A percentile compares a stretch with the other conserved stretches of the same genome.
Evolutionary conservation across 2,888 invertebrate species (phyloP).

Genomic region (Tenodera sinensis): DNA sequence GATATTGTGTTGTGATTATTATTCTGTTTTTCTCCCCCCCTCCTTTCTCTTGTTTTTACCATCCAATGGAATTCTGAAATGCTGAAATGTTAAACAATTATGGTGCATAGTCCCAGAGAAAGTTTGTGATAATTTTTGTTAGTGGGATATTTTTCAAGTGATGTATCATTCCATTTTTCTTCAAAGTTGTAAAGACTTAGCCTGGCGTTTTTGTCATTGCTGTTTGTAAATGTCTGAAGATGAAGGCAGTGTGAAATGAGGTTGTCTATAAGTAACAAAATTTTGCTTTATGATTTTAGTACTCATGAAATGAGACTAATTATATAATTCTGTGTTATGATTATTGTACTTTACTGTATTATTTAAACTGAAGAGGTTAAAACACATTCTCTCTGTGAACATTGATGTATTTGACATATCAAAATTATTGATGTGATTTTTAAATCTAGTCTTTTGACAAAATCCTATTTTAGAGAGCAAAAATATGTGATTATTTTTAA

Average conservation of each 20-base stretch:
- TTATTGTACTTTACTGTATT: slow-evolving; percentile 12
- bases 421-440: slow-evolving; percentile 30
- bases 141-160: neutral
- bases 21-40: too few species aligned
- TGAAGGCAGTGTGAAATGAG: neutral
- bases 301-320: neutral
- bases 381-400: neutral
- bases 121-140: neutral
- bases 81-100: too few species aligned
- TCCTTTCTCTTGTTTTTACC: neutral
- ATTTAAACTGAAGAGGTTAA: neutral
- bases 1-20: too few species aligned
- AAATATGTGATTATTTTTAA: neutral
- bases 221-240: neutral
- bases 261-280: neutral
- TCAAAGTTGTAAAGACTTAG: neutral
- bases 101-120: neutral
- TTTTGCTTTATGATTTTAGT: neutral
- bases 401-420: slow-evolving; percentile 30
- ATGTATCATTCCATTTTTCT: neutral
- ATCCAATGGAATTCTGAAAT: neutral
- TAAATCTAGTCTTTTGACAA: slow-evolving; percentile 28
- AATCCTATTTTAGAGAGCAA: slow-evolving; percentile 1
- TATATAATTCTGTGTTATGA: neutral
- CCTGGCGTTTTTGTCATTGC: neutral